Conservation (phyloP, 2,888 invertebrate genomes). For the Spodoptera littoralis region DNA sequence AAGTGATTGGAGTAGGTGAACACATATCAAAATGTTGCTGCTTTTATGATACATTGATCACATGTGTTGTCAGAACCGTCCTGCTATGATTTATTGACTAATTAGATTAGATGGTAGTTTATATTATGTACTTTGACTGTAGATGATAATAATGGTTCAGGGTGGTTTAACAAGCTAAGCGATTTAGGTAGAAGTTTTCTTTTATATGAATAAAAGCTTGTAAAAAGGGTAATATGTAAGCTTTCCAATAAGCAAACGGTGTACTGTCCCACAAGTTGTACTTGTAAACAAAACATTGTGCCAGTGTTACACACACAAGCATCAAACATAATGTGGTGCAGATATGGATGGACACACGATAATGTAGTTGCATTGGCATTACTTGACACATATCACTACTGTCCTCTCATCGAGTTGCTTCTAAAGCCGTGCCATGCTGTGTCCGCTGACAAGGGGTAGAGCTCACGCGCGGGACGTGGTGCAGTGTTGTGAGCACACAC, state of each 20-base stretch:
- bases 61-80: slow-evolving; percentile 79
- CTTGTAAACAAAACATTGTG: slow-evolving; percentile 1
- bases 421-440: slow-evolving; percentile 25
- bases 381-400: background rate
- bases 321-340: background rate
- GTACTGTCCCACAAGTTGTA: background rate
- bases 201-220: slow-evolving; percentile 2
- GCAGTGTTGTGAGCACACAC: slow-evolving; percentile 31
- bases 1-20: slow-evolving; percentile 64
- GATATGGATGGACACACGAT: no score
- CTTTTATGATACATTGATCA: slow-evolving; percentile 66
- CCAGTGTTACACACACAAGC: background rate
- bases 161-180: slow-evolving; percentile 54
- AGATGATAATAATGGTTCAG: slow-evolving; percentile 57
- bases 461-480: no score
- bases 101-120: slow-evolving; percentile 63
- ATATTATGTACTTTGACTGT: slow-evolving; percentile 58
- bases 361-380: slow-evolving; percentile 18
- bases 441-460: slow-evolving; percentile 31
- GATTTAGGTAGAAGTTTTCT: slow-evolving; percentile 36
- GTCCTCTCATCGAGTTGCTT: slow-evolving; percentile 12
- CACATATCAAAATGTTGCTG: slow-evolving; percentile 77
- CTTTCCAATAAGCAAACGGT: slow-evolving; percentile 6
- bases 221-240: slow-evolving; percentile 14
- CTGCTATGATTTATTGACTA: slow-evolving; percentile 73